Evolutionary conservation across 2,797 vertebrate species (phyloP).

Genomic region (Epinephelus coioides): DNA sequence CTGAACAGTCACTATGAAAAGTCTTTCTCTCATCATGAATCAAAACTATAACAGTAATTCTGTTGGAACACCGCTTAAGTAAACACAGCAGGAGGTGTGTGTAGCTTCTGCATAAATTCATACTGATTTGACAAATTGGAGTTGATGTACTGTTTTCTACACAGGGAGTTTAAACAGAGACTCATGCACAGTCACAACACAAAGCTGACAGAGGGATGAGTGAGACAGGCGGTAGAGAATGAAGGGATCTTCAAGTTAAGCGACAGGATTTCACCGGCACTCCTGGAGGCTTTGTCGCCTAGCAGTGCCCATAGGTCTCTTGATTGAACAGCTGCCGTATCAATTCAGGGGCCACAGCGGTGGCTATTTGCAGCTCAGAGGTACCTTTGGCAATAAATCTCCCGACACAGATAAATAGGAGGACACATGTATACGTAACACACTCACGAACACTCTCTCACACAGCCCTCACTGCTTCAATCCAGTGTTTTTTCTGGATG

Average conservation of each 20-base stretch:
- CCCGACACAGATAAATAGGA: slow-evolving; percentile 53
- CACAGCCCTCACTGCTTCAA: slow-evolving; percentile 11
- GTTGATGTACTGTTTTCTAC: slow-evolving; percentile 59
- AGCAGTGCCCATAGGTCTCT: slow-evolving; percentile 47
- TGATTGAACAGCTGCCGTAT: slow-evolving; percentile 75
- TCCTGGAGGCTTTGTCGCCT: slow-evolving; percentile 53
- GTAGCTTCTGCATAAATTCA: slow-evolving; percentile 56
- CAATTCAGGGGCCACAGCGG: slow-evolving; percentile 59
- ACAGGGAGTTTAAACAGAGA: slow-evolving; percentile 46
- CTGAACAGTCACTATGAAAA: slow-evolving; percentile 13
- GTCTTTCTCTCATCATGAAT: slow-evolving; percentile 40
- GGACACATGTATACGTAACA: slow-evolving; percentile 30
- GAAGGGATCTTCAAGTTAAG: slow-evolving; percentile 52
- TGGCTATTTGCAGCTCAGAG: slow-evolving; percentile 69
- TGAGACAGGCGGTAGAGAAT: slow-evolving; percentile 31
- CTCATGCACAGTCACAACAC: slow-evolving; percentile 27
- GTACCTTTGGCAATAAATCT: slow-evolving; percentile 67
- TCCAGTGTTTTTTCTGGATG: slow-evolving; percentile 29
- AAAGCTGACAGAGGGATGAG: slow-evolving; percentile 37
- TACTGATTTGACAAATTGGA: slow-evolving; percentile 64
- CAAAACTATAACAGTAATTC: slow-evolving; percentile 53
- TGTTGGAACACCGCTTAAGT: slow-evolving; percentile 49
- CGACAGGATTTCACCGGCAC: slow-evolving; percentile 54
- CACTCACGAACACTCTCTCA: slow-evolving; percentile 26
- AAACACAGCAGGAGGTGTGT: slow-evolving; percentile 57